These are phyloP conservation scores for Shargacucullia verbasci DNA, from an alignment of 2,888 invertebrate species.

Conservation along the genomic window DNA sequence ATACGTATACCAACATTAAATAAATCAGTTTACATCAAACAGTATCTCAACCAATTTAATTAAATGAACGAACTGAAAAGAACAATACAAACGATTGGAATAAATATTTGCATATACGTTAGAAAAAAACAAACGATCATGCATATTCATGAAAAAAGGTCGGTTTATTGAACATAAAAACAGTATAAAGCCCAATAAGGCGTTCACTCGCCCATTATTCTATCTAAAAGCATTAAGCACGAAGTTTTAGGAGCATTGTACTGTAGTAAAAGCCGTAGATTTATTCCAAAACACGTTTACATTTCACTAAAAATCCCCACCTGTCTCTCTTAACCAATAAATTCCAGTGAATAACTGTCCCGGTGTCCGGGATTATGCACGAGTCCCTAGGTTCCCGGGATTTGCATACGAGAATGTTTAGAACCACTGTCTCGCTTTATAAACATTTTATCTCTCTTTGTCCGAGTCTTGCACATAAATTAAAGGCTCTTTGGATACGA, in stretches of 20 bases:
- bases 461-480: constrained; percentile 12
- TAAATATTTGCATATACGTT: constrained; percentile 48
- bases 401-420: constrained; percentile 41
- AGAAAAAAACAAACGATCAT: constrained; percentile 47
- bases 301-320: constrained; percentile 46
- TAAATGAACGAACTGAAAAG: constrained; percentile 26
- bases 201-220: constrained; percentile 25
- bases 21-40: neutral
- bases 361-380: constrained; percentile 40
- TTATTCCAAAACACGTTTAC: constrained; percentile 29
- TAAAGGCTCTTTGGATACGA: constrained; percentile 10
- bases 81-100: constrained; percentile 30
- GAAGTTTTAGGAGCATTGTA: constrained; percentile 40
- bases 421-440: constrained; percentile 19
- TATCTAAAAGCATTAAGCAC: constrained; percentile 31
- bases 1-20: neutral
- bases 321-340: constrained; percentile 43
- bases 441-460: constrained; percentile 16
- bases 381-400: constrained; percentile 27
- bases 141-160: constrained; percentile 52
- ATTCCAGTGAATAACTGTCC: constrained; percentile 39
- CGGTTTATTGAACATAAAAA: constrained; percentile 51
- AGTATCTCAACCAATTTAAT: constrained; percentile 13
- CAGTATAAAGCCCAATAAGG: constrained; percentile 50
- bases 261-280: constrained; percentile 44